Evolutionary conservation across 2,797 vertebrate species (phyloP).

Genomic region (Hapalemur alaotrensis): DNA sequence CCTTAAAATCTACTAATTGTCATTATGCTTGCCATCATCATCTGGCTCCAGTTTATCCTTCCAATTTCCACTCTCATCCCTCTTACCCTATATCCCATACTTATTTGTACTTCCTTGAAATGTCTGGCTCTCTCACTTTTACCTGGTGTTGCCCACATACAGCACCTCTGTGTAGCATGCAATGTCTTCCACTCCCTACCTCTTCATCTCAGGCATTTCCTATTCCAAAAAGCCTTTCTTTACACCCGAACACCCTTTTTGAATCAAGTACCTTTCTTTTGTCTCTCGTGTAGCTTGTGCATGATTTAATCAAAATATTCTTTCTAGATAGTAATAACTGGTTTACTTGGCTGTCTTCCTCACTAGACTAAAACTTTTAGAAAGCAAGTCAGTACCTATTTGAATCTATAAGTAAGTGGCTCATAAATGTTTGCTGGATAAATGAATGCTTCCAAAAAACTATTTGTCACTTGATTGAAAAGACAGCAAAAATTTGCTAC

Average conservation of each 20-base stretch:
- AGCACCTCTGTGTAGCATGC: background rate
- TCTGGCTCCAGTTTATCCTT: background rate
- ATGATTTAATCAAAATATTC: background rate
- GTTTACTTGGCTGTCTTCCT: background rate
- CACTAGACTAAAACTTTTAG: background rate
- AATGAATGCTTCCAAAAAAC: background rate
- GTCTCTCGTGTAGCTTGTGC: background rate
- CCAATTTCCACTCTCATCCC: background rate
- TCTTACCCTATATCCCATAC: background rate
- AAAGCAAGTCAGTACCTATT: background rate
- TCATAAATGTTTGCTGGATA: background rate
- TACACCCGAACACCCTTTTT: accelerated
- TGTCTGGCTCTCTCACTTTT: background rate
- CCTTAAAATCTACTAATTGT: background rate
- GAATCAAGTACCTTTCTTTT: background rate
- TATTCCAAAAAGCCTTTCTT: background rate
- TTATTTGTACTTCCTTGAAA: background rate
- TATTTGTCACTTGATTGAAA: background rate
- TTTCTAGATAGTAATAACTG: background rate
- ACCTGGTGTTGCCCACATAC: background rate
- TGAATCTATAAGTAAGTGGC: background rate
- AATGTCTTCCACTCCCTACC: background rate
- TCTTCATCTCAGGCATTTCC: background rate
- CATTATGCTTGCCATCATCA: background rate
- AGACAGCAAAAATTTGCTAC: background rate